Evolutionary conservation across 1,140 invertebrate species (phyloP).

Genomic region (Holotrichia oblita): DNA sequence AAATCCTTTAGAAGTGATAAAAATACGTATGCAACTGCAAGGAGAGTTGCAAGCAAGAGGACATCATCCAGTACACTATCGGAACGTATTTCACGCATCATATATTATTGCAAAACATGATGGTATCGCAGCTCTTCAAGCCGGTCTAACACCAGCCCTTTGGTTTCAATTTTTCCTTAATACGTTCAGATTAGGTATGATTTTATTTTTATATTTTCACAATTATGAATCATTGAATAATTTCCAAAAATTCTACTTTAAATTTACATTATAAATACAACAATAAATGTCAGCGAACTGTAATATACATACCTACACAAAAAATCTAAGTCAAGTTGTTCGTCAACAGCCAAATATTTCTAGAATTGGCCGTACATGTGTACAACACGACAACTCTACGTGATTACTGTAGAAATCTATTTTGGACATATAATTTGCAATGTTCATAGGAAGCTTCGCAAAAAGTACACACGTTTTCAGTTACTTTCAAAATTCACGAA

Average conservation of each 20-base stretch:
- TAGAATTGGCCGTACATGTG: not conserved
- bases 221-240: too few relatives aligned
- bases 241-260: too few relatives aligned
- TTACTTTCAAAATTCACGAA: too few relatives aligned
- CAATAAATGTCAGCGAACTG: not conserved
- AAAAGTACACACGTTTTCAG: too few relatives aligned
- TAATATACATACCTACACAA: not conserved
- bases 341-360: not conserved
- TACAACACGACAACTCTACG: not conserved
- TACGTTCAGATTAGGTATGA: slow-evolving; percentile 57
- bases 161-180: slow-evolving; percentile 68
- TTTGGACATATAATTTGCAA: too few relatives aligned
- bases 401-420: not conserved
- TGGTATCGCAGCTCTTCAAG: slow-evolving; percentile 81
- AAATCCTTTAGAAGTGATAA: slow-evolving; percentile 84
- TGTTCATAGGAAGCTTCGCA: too few relatives aligned
- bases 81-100: slow-evolving; percentile 60
- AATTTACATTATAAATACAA: not conserved
- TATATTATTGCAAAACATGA: slow-evolving; percentile 69
- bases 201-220: not conserved
- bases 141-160: slow-evolving; percentile 85
- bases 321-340: not conserved
- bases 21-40: slow-evolving; percentile 88
- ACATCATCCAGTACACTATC: slow-evolving; percentile 64
- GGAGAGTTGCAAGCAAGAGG: slow-evolving; percentile 83